Conservation (phyloP, 2,888 invertebrate genomes). For the Chrysina gloriosa region DNA sequence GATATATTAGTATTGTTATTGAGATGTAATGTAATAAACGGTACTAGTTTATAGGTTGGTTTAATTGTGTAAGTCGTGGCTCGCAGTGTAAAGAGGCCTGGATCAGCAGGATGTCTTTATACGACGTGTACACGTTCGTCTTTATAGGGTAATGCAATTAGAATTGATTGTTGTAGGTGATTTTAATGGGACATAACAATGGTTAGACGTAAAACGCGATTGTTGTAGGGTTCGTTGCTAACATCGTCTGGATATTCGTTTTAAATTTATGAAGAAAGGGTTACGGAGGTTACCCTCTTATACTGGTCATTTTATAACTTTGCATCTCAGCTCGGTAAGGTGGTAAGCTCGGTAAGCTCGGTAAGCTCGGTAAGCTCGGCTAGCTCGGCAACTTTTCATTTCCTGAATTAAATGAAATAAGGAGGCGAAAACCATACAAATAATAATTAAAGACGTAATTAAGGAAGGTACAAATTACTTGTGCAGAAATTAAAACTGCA, state of each 20-base stretch:
- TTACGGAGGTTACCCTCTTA: conserved; percentile 55
- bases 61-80: conserved; percentile 60
- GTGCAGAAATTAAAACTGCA: no score
- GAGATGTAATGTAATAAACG: conserved; percentile 41
- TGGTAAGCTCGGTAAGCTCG: no score
- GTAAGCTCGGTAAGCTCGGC: no score
- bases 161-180: conserved; percentile 65
- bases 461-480: no score
- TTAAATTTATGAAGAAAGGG: conserved; percentile 58
- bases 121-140: conserved; percentile 58
- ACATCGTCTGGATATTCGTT: conserved; percentile 50
- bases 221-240: conserved; percentile 56
- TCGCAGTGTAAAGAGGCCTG: conserved; percentile 59
- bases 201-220: conserved; percentile 61
- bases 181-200: conserved; percentile 62
- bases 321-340: no score
- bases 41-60: conserved; percentile 57
- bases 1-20: conserved; percentile 38
- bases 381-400: no score
- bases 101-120: conserved; percentile 60
- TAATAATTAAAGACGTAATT: no score
- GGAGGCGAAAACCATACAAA: no score
- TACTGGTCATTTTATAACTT: no score
- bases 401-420: no score
- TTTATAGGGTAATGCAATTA: conserved; percentile 64